Conservation (phyloP, 2,888 invertebrate species). For the Cyaniris semiargus region DNA sequence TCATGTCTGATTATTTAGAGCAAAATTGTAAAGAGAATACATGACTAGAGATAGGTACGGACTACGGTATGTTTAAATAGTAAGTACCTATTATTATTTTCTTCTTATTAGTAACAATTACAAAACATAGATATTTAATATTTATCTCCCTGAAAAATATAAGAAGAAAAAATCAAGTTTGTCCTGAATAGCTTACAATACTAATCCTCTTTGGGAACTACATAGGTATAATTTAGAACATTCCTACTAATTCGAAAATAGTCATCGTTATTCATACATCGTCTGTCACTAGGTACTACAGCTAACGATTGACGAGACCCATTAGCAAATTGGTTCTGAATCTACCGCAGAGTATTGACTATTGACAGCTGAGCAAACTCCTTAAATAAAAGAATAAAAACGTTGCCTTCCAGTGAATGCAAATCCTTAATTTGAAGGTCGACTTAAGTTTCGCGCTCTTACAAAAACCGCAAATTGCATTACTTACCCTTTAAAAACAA, state of each 20-base stretch:
- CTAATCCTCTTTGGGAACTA: no score
- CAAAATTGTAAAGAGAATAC: neutral
- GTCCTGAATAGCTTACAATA: no score
- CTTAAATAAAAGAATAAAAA: neutral
- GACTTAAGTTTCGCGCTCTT: neutral
- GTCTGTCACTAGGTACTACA: neutral
- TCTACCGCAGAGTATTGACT: neutral
- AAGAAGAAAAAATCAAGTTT: no score
- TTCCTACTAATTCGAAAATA: no score
- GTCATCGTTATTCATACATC: no score
- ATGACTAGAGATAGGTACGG: no score
- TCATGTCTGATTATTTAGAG: no score
- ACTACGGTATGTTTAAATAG: no score
- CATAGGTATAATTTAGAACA: no score
- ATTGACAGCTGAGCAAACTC: neutral
- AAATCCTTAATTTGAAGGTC: neutral
- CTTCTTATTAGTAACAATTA: neutral
- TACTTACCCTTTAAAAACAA: constrained; percentile 25
- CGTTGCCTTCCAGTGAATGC: neutral
- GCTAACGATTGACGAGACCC: neutral
- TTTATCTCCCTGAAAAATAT: neutral
- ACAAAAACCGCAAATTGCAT: neutral
- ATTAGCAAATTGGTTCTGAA: neutral
- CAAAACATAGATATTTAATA: neutral
- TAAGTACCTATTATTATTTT: neutral